phyloP scores from a whole-genome alignment of 23 tunicate genomes.

The Halocynthia roretzi region DNA sequence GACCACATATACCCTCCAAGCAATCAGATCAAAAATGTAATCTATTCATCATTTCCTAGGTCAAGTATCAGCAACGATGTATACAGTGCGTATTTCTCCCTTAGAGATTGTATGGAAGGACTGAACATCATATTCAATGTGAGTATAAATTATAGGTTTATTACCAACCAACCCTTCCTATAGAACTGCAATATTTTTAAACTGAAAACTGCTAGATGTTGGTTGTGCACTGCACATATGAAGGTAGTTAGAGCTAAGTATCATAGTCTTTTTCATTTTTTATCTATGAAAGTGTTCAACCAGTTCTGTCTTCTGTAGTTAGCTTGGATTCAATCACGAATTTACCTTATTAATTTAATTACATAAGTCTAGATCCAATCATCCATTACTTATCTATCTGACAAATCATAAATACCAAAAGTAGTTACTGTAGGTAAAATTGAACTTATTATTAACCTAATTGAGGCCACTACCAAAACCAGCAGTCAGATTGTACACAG shows the following conservation, averaged over 20 bases:
- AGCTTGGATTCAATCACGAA: too few relatives aligned
- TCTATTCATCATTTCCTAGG: neutral
- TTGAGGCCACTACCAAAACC: too few relatives aligned
- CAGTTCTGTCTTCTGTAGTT: neutral
- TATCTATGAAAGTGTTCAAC: neutral
- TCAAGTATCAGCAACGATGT: slow-evolving; percentile 24
- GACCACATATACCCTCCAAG: too few relatives aligned
- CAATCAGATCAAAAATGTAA: too few relatives aligned
- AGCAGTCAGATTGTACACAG: too few relatives aligned
- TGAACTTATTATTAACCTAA: too few relatives aligned
- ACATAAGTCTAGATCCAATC: too few relatives aligned
- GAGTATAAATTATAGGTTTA: neutral
- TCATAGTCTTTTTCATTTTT: neutral
- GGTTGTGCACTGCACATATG: too few relatives aligned
- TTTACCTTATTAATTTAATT: too few relatives aligned
- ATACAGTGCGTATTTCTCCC: slow-evolving; percentile 63
- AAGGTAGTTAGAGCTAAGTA: neutral
- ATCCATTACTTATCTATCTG: too few relatives aligned
- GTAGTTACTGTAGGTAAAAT: too few relatives aligned
- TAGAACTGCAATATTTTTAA: neutral
- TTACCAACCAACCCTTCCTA: neutral
- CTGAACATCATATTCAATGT: slow-evolving; percentile 60
- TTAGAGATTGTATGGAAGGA: slow-evolving; percentile 93
- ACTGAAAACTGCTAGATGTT: neutral
- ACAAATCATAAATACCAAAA: too few relatives aligned